Conservation (phyloP, 2,797 vertebrate genomes). For the Periparus ater region DNA sequence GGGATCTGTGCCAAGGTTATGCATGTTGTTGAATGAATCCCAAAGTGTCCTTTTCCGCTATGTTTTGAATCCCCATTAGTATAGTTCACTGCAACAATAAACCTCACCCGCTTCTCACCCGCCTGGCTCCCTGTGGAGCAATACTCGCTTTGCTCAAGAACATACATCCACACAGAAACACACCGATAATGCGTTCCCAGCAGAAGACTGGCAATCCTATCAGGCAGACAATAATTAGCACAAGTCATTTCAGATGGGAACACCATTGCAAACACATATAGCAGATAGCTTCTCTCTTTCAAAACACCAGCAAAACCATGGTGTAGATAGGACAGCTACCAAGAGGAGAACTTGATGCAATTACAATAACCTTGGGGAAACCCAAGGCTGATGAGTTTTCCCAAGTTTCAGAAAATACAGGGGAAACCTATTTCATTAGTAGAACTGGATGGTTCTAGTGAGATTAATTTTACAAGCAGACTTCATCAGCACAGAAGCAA, state of each 20-base stretch:
- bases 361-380: background rate
- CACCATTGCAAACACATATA: background rate
- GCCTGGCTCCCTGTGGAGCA: background rate
- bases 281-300: background rate
- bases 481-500: background rate
- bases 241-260: background rate
- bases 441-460: background rate
- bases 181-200: background rate
- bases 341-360: background rate
- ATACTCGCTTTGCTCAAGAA: slow-evolving; percentile 16
- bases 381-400: background rate
- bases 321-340: background rate
- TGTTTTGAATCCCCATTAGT: slow-evolving; percentile 28
- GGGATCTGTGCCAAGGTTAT: slow-evolving; percentile 28
- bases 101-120: slow-evolving; percentile 20
- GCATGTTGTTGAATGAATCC: slow-evolving; percentile 56
- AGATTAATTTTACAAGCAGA: background rate
- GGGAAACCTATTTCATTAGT: background rate
- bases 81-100: slow-evolving; percentile 27
- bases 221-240: background rate
- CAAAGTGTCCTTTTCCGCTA: slow-evolving; percentile 23
- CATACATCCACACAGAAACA: background rate
- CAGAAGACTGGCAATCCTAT: background rate
- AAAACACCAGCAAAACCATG: background rate
- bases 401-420: background rate